Base-by-base conservation (phyloP, 2,797 vertebrate genomes). In the Sitta carolinensis region DNA sequence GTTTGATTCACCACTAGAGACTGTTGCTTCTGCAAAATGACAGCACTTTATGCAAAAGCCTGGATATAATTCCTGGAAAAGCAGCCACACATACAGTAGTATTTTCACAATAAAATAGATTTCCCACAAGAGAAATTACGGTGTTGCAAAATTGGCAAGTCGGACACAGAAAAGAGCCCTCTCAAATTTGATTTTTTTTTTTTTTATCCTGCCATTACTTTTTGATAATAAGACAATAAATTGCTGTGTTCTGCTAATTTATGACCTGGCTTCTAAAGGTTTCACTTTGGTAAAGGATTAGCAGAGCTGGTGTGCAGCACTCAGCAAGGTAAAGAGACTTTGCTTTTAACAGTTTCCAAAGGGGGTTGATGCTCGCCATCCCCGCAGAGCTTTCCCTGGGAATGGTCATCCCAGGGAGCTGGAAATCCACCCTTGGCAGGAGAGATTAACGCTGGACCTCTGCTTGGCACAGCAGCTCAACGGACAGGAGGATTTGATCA, bases 41-140 rank as follows among this genome's bases (percentile, higher is more conserved):
- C 43, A 42, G 16, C 27, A 3, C 29, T 72, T 36, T 66, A 64
- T 80, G 61, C 68, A 75, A 80, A 87, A 87, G 0, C 15, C 75
- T 87, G 75, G 22, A n/a, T 72, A 48, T 45, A 85, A 81, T 58
- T 92, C 69, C 52, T 36, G 62, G 66, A 83, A 74, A 75, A 81
- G 43, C 79, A 87, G 90, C 86, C 87, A 47, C 16, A 22, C 0
- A 1, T 50, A 69, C 66, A 78, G 75, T 70, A 80, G 13, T 52
- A 67, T 94, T 91, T 95, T 68, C 48, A 32, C 43, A 72, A 89
- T 38, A 75, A 66, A 94, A 90, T 13, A 66, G 21, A 85, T 90
- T 95, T 91, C 50, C 47, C 95, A 66, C 76, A 36, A 89, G 89
- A 83, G 76, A 95, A 95, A 92, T 94, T 45, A 77, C 20, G 89